Evolutionary conservation across 2,888 invertebrate species (phyloP).

Genomic region (Drosophila anomalata): DNA sequence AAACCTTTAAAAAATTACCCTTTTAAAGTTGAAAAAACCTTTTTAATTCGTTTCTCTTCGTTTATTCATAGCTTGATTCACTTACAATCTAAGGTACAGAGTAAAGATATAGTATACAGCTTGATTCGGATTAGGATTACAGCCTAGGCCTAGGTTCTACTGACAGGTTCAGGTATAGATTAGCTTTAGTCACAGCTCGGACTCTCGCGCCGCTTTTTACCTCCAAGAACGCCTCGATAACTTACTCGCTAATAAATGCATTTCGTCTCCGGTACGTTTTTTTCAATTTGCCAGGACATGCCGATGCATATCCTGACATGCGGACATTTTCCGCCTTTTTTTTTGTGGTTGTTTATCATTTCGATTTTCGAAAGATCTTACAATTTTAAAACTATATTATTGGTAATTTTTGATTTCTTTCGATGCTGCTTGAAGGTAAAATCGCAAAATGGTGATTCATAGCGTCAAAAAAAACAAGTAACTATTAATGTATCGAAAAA

Average conservation of each 20-base stretch:
- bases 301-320: neutral
- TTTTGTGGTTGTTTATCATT: slow-evolving; percentile 1
- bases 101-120: slow-evolving; percentile 26
- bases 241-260: slow-evolving; percentile 82
- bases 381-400: neutral
- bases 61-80: slow-evolving; percentile 30
- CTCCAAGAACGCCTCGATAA: slow-evolving; percentile 57
- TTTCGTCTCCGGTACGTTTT: slow-evolving; percentile 81
- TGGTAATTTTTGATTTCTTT: slow-evolving; percentile 8
- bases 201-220: slow-evolving; percentile 62
- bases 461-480: slow-evolving; percentile 26
- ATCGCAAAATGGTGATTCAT: slow-evolving; percentile 54
- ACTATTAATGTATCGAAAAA: slow-evolving; percentile 13
- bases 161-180: slow-evolving; percentile 32
- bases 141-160: slow-evolving; percentile 32
- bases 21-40: too few species aligned
- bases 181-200: slow-evolving; percentile 70
- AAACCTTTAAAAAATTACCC: too few species aligned
- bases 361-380: slow-evolving; percentile 7
- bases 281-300: slow-evolving; percentile 10
- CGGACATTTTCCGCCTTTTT: slow-evolving; percentile 18
- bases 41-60: slow-evolving; percentile 9
- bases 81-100: slow-evolving; percentile 24
- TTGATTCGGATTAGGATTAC: slow-evolving; percentile 26
- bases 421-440: slow-evolving; percentile 61